These are phyloP conservation scores for Rutpela maculata DNA, from an alignment of 2,888 invertebrate genomes.

Conservation along the genomic window DNA sequence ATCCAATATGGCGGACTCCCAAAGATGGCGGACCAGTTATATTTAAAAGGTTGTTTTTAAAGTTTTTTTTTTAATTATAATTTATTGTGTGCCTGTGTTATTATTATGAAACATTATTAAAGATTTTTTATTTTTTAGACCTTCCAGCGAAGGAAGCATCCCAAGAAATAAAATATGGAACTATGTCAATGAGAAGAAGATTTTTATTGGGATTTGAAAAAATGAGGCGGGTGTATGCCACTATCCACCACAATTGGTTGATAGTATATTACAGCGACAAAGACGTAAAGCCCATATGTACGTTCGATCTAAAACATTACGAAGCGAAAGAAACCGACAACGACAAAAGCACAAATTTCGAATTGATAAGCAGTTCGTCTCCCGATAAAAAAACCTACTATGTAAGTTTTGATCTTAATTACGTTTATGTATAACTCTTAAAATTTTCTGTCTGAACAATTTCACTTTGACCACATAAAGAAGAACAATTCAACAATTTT, in stretches of 20 bases:
- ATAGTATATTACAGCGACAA: conserved; percentile 61
- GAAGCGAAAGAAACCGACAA: conserved; percentile 56
- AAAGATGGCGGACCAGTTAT: too few relatives aligned
- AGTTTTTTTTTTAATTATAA: too few relatives aligned
- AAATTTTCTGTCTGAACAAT: too few relatives aligned
- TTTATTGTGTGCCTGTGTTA: too few relatives aligned
- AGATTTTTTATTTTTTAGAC: conserved; percentile 50
- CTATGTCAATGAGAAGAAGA: conserved; percentile 60
- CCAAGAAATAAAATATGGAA: conserved; percentile 59
- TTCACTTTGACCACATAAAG: too few relatives aligned
- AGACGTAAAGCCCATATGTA: conserved; percentile 61
- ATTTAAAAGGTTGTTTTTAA: too few relatives aligned
- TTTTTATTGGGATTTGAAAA: conserved; percentile 60
- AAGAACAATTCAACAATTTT: too few relatives aligned
- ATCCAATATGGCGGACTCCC: too few relatives aligned
- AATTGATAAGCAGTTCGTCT: conserved; percentile 37
- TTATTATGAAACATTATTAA: too few relatives aligned
- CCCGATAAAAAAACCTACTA: conserved; percentile 51
- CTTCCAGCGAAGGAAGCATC: conserved; percentile 59
- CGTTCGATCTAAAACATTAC: conserved; percentile 59
- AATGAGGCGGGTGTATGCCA: conserved; percentile 61
- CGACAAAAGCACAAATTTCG: conserved; percentile 48
- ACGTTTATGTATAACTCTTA: too few relatives aligned
- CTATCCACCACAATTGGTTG: conserved; percentile 61
- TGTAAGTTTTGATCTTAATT: conserved; percentile 46